Conservation (phyloP, 2,113 vertebrate genomes). For the Lichenostomus cassidix region DNA sequence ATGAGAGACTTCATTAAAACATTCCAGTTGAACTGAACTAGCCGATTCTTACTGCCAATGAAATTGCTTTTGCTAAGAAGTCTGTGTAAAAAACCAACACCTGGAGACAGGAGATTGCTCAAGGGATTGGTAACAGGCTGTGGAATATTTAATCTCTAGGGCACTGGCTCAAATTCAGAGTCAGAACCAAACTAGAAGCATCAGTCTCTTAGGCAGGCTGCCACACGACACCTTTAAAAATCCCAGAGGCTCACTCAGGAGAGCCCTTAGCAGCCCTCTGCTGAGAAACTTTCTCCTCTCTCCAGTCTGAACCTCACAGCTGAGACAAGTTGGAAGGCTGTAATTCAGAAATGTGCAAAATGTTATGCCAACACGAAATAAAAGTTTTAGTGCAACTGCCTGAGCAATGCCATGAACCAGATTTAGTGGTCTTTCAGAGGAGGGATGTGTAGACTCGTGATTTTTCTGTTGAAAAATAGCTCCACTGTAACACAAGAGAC, state of each 20-base stretch:
- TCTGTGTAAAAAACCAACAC: constrained; percentile 26
- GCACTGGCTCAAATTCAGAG: constrained; percentile 42
- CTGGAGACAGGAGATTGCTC: constrained; percentile 41
- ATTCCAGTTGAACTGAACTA: constrained; percentile 30
- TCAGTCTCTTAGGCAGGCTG: constrained; percentile 34
- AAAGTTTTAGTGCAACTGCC: not conserved
- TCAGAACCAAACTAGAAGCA: constrained; percentile 29
- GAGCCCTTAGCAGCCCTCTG: not conserved
- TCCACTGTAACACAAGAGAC: not conserved
- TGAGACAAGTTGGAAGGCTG: not conserved
- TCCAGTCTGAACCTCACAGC: not conserved
- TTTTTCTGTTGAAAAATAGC: not conserved
- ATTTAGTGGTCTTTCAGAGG: not conserved
- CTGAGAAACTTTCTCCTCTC: not conserved
- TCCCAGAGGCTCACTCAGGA: not conserved
- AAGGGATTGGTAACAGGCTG: constrained; percentile 40
- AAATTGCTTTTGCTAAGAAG: constrained; percentile 25
- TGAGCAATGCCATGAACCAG: not conserved
- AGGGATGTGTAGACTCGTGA: not conserved
- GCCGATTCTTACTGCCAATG: not conserved
- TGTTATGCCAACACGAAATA: not conserved
- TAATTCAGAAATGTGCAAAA: not conserved
- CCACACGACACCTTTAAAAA: not conserved
- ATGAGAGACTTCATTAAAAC: constrained; percentile 50
- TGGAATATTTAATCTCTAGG: constrained; percentile 46